Evolutionary conservation across 2,888 invertebrate species (phyloP).

Genomic region (Polietes domitor): DNA sequence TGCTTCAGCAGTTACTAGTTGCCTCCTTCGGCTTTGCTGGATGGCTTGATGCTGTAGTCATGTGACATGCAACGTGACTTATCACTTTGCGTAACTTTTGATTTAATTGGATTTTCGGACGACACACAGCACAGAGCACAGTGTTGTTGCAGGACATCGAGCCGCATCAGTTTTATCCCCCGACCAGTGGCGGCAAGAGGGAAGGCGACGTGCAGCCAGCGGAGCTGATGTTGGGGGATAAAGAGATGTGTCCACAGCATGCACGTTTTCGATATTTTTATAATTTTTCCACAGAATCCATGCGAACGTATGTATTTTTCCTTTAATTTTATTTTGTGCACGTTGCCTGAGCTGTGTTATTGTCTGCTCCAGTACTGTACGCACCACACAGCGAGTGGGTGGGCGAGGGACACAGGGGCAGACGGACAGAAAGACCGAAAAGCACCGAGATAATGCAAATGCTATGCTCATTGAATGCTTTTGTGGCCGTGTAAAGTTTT

Average conservation of each 20-base stretch:
- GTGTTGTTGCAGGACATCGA: conserved; percentile 35
- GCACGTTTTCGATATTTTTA: conserved; percentile 56
- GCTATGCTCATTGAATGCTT: conserved; percentile 54
- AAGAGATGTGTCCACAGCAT: conserved; percentile 44
- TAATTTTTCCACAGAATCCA: conserved; percentile 13
- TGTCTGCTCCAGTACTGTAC: conserved; percentile 7
- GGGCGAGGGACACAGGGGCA: not conserved
- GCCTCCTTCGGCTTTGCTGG: conserved; percentile 24
- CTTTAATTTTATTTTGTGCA: conserved; percentile 50
- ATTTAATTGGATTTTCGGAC: conserved; percentile 62
- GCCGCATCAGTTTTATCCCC: not conserved
- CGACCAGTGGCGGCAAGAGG: not conserved
- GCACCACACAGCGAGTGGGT: not conserved
- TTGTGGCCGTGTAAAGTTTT: conserved; percentile 60
- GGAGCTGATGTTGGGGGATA: not conserved
- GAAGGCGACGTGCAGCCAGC: not conserved
- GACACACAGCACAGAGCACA: conserved; percentile 2
- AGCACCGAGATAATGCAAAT: conserved; percentile 38
- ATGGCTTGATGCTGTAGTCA: conserved; percentile 6
- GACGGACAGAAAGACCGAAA: not conserved
- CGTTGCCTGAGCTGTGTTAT: conserved; percentile 35
- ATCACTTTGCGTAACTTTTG: conserved; percentile 63
- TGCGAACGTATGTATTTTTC: conserved; percentile 27
- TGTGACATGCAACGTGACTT: conserved; percentile 56
- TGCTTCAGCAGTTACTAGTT: not conserved